phyloP scores from a whole-genome alignment of 1,140 invertebrate genomes.

The Oncopodura yosiiana region DNA sequence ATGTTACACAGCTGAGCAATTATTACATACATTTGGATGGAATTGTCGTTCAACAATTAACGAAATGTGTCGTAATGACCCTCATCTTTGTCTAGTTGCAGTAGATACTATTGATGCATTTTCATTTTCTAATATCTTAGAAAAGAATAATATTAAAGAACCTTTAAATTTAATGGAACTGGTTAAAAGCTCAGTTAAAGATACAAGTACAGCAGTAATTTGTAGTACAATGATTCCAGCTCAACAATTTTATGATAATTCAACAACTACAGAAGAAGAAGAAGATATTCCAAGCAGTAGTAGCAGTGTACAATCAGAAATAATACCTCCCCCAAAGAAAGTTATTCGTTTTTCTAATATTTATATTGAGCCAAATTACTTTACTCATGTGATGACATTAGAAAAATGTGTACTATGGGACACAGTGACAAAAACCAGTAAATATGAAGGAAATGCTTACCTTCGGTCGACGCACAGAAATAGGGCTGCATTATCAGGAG shows the following conservation, averaged over 20 bases:
- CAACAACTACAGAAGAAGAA: not conserved
- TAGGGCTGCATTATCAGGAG: slow-evolving; percentile 11
- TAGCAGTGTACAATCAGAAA: no score
- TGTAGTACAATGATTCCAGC: not conserved
- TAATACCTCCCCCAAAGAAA: no score
- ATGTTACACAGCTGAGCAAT: slow-evolving; percentile 10
- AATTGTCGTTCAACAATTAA: slow-evolving; percentile 5
- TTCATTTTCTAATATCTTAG: not conserved
- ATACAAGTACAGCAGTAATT: not conserved
- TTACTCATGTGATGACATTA: no score
- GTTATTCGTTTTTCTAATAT: no score
- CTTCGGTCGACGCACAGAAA: slow-evolving; percentile 21
- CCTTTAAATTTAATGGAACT: slow-evolving; percentile 1
- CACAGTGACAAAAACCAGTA: not conserved
- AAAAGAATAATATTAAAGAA: not conserved
- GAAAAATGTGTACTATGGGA: no score
- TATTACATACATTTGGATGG: slow-evolving; percentile 8
- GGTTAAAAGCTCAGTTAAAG: no score
- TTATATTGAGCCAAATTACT: no score
- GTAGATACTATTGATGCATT: slow-evolving; percentile 15
- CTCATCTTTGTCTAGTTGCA: slow-evolving; percentile 8
- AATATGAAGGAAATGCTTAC: slow-evolving; percentile 8
- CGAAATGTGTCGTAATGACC: slow-evolving; percentile 3
- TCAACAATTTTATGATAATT: no score
- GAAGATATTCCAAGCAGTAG: no score